Conservation (phyloP, 2,113 vertebrate species). For the Myodes glareolus region DNA sequence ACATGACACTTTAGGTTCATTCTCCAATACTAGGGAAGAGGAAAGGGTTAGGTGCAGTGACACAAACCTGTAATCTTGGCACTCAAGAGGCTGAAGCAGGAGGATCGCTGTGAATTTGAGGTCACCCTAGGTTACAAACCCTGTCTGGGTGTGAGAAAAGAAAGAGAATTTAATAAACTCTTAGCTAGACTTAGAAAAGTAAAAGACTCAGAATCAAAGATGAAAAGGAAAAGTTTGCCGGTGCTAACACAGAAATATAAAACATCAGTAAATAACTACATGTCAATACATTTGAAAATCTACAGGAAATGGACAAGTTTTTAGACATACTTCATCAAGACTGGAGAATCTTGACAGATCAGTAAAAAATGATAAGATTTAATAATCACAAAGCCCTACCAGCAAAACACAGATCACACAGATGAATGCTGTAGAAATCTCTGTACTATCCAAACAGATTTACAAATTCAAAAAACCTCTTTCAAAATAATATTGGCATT, state of each 20-base stretch:
- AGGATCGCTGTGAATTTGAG: not conserved
- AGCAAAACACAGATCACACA: not conserved
- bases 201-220: not conserved
- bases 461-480: not conserved
- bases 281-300: not conserved
- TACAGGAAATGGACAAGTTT: not conserved
- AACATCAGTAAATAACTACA: not conserved
- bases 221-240: not conserved
- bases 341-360: not conserved
- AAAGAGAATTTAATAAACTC: not conserved
- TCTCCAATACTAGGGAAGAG: not conserved
- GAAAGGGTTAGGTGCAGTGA: not conserved
- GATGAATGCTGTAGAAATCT: not conserved
- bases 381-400: not conserved
- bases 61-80: not conserved
- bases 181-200: not conserved
- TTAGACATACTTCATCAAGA: not conserved
- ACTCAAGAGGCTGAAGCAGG: not conserved
- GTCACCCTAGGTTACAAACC: not conserved
- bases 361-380: not conserved
- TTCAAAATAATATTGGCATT: not conserved
- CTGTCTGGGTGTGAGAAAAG: not conserved
- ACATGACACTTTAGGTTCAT: not conserved
- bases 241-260: not conserved
- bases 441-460: not conserved